Base-by-base conservation (phyloP, 1,140 invertebrate species). In the Ooceraea biroi region DNA sequence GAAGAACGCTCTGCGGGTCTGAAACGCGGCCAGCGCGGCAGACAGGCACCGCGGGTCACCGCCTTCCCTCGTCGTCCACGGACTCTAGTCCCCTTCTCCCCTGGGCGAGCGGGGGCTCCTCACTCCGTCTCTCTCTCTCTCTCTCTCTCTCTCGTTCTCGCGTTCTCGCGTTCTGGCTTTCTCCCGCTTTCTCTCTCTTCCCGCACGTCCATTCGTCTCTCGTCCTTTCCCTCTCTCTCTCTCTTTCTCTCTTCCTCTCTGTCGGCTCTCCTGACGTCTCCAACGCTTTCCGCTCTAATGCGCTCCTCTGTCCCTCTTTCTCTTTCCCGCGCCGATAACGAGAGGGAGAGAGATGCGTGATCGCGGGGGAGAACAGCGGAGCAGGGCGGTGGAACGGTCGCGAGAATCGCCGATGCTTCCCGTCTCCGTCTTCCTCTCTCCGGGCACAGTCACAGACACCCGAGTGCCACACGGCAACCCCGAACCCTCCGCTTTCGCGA, bases 11-110 rank as follows among this genome's bases (percentile, higher is more conserved):
- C 71, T 88, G 87, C 85, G 85, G 87, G 55, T 90, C 88, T 90
- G 90, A 89, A 91, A 91, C 89, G 89, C 90, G 90, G 89, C 89
- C 89, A 91, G 89, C 88, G 85, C 85, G 85, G 87, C 88, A 90
- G 88, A 90, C 90, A 91, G 90, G 90, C 90, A 91, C 88, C 90
- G 90, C 90, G 89, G 90, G 90, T 91, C 90, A 91, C 90, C 89
- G 90, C 89, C 88, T 91, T 91, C 86, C 89, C 89, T 88, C 78
- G 63, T 41, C 63, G 30, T 19, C 85, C 78, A 27, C 41, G 68
- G 36, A 30, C 55, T 25, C 46, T 55, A 44, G 30, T 74, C 76
- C 25, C 65, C 68, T 74, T 68, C 69, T 50, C 55, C 61, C 78
- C 36, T 7, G 36, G 36, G 36, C 36, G 36, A 36, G 36, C 36